Base-by-base conservation (phyloP, 1,140 invertebrate species). In the Temnothorax curvispinosus region DNA sequence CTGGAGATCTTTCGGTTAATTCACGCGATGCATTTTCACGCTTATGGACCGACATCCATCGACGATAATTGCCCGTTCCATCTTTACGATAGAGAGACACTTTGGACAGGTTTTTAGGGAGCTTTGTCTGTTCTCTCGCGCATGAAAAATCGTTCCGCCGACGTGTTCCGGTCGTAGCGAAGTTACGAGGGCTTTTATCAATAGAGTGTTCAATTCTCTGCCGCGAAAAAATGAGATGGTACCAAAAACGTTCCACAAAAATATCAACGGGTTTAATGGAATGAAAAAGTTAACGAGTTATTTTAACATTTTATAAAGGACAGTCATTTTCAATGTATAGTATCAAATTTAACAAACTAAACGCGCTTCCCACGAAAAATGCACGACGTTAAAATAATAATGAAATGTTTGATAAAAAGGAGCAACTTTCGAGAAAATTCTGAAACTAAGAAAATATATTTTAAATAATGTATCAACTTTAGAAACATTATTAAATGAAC, bases 141-240 rank as follows among this genome's bases (percentile, higher is more conserved):
- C 69, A 21, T 13, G 41, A 84, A 74, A 82, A 74, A 84, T 84
- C 54, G 56, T 50, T 62, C 58, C 27, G 35, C 47, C 69, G 54
- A 74, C 32, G 27, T 62, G 13, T 74, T 6, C 18, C 11, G 38
- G 7, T 60, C 15, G 38, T 74, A 60, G n/a, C 69, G 21, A 84
- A 84, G 54, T 84, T 84, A 75, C 18, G 32, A 74, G 44, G 3
- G 44, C 69, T 84, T 84, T 84, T 74, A 82, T 60, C 54, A 65
- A 35, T 67, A 67, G 15, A 64, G 15, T 1, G 21, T 54, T 71
- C 52, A 47, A 85, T 74, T 54, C 3, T 60, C 7, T 54, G 52
- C 32, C 11, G 50, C 21, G 41, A 82, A 89, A 72, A 86, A 85
- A 50, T 35, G 5, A 64, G 1, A 84, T 38, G n/a, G 21, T 7